Percentiles rank a stretch among this genome's conserved stretches.
Evolutionary conservation across 2,797 vertebrate species (phyloP).

Genomic region (Furcifer pardalis): DNA sequence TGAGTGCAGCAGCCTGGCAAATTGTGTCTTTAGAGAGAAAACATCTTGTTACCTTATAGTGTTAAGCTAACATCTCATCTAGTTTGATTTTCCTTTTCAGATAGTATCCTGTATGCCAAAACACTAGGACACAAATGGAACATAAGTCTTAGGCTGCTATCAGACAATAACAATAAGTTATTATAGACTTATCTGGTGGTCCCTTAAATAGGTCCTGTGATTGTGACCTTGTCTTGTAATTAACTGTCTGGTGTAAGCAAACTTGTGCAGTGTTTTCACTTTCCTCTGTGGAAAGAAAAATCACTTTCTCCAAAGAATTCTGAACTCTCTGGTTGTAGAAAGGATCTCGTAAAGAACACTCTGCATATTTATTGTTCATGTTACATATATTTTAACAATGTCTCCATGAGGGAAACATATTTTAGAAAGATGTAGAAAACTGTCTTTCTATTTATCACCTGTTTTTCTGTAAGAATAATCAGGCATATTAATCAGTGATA

Average conservation of each 20-base stretch:
- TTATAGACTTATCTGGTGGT: too few species aligned
- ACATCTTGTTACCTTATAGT: too few species aligned
- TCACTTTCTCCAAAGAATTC: neutral
- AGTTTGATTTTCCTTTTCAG: too few species aligned
- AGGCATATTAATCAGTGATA: constrained; percentile 48
- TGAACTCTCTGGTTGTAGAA: neutral
- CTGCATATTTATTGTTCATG: neutral
- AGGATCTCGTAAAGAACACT: neutral
- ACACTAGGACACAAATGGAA: too few species aligned
- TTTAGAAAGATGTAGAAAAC: constrained; percentile 37
- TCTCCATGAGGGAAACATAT: constrained; percentile 23
- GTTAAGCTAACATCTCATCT: too few species aligned
- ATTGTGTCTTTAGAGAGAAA: too few species aligned
- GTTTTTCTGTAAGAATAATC: constrained; percentile 36
- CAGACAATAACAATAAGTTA: too few species aligned
- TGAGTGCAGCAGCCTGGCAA: too few species aligned
- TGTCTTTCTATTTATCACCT: constrained; percentile 17
- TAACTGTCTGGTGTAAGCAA: neutral
- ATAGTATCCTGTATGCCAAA: too few species aligned
- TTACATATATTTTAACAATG: constrained; percentile 17
- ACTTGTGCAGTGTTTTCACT: neutral
- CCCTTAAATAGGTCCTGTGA: too few species aligned
- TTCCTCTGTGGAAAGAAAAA: neutral
- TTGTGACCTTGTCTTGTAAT: too few species aligned
- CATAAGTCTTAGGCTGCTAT: too few species aligned